Percentiles rank a stretch among this genome's conserved stretches.
Evolutionary conservation across 2,888 invertebrate species (phyloP).

Genomic region (Siphlonurus alternatus): DNA sequence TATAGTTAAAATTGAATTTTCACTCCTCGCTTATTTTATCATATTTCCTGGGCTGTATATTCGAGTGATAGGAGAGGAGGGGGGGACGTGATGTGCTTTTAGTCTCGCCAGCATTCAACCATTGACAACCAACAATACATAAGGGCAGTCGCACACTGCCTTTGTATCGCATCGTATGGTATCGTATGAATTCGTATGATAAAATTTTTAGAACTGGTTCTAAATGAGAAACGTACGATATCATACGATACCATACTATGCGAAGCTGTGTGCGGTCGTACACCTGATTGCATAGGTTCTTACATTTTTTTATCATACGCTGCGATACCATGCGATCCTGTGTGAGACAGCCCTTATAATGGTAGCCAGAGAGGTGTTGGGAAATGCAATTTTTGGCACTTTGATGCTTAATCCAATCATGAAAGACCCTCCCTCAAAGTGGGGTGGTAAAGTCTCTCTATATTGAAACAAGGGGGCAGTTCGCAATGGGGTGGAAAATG

Average conservation of each 20-base stretch:
- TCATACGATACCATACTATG: too few relatives aligned
- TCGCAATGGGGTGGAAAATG: not conserved
- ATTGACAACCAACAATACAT: not conserved
- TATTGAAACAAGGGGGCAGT: not conserved
- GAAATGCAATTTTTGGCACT: not conserved
- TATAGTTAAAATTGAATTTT: slow-evolving; percentile 1
- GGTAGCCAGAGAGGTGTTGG: not conserved
- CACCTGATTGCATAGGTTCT: too few relatives aligned
- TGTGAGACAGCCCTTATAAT: too few relatives aligned
- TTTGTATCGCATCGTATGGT: too few relatives aligned
- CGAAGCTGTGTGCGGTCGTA: too few relatives aligned
- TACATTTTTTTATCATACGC: too few relatives aligned
- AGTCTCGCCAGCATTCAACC: not conserved
- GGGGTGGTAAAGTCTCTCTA: not conserved
- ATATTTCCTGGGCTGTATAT: not conserved
- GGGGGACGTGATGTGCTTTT: not conserved
- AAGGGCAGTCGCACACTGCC: too few relatives aligned
- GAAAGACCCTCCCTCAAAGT: not conserved
- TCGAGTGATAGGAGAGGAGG: not conserved
- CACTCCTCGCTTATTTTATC: not conserved
- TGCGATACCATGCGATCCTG: too few relatives aligned
- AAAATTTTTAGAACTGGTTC: too few relatives aligned
- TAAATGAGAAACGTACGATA: too few relatives aligned
- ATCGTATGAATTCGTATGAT: too few relatives aligned
- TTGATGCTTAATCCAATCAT: not conserved